Base-by-base conservation (phyloP, 2,888 invertebrate genomes). In the Archips crataeganus region DNA sequence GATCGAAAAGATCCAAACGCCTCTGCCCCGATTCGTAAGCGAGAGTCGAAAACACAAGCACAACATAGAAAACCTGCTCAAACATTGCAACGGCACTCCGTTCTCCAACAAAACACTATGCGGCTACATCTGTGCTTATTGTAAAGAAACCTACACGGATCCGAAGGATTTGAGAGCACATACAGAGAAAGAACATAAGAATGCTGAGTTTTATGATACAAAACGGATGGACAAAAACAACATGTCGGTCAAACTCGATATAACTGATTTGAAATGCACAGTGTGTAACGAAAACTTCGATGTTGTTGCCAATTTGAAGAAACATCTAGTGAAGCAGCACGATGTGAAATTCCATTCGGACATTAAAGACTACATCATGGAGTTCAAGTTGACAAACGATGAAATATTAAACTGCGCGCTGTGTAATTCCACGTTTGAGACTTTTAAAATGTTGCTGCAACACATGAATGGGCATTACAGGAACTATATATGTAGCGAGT, bases 401-500 rank as follows among this genome's bases (percentile, higher is more conserved):
- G 88, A 90, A 6, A 83, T 89, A 0, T 62, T 92, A 0, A 89
- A 90, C 62, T 94, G 94, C 63, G 92, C 90, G 0, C 63, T 93
- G 0, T 94, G 94, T 57, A 77, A 88, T 62, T 91, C 92, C 0
- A 90, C 85, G 0, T 94, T 86, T 70, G 93, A 92, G 64, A 92
- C 93, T 0, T 93, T 93, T 42, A 93, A 92, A 81, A 93, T 90
- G 89, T 65, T 93, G 0, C 15, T 91, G 0, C 92, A 93, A 75
- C 94, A 94, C 15, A 93, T 94, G 93, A 93, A 93, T 42, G 87
- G 90, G 0, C 94, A 93, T 78, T 93, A 92, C 66, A 85, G 93
- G 34, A 93, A 93, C 68, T 93, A 86, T 74, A 84, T 93, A 0
- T 94, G 94, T 45, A 91, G 91, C 1, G 85, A 87, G 0, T 94